Evolutionary conservation across 2,888 invertebrate species (phyloP).

Genomic region (Chironomus tentans): DNA sequence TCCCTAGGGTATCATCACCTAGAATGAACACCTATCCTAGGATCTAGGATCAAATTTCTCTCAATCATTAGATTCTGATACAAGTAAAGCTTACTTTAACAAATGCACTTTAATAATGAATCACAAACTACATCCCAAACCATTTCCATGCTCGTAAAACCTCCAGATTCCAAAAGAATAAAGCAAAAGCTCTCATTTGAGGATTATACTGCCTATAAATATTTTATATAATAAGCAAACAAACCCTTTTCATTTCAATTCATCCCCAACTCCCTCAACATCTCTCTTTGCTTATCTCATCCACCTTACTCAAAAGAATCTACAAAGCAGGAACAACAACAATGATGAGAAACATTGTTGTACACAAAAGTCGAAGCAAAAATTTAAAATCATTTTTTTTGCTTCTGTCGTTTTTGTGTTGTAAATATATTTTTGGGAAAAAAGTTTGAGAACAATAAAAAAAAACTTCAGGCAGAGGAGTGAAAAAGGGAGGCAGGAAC

Average conservation of each 20-base stretch:
- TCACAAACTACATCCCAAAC: too few species aligned
- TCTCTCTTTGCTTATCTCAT: not conserved
- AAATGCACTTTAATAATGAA: too few species aligned
- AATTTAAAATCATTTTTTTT: not conserved
- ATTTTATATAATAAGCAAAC: conserved; percentile 22
- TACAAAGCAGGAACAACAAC: not conserved
- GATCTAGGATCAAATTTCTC: too few species aligned
- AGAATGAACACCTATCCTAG: too few species aligned
- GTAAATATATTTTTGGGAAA: too few species aligned
- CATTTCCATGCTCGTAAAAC: too few species aligned
- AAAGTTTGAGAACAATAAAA: not conserved
- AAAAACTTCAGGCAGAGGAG: not conserved
- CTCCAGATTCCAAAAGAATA: too few species aligned
- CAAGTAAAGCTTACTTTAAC: too few species aligned
- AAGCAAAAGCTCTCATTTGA: not conserved
- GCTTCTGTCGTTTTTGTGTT: not conserved
- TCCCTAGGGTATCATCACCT: too few species aligned
- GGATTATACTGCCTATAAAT: conserved; percentile 2
- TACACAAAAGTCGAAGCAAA: too few species aligned
- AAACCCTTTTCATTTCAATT: conserved; percentile 7
- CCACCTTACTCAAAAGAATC: not conserved
- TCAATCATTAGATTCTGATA: too few species aligned
- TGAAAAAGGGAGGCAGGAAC: not conserved
- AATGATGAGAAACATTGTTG: not conserved
- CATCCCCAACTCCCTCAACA: not conserved